These are phyloP conservation scores for Drosophila ironensis DNA, from an alignment of 1,140 invertebrate species.

Conservation along the genomic window DNA sequence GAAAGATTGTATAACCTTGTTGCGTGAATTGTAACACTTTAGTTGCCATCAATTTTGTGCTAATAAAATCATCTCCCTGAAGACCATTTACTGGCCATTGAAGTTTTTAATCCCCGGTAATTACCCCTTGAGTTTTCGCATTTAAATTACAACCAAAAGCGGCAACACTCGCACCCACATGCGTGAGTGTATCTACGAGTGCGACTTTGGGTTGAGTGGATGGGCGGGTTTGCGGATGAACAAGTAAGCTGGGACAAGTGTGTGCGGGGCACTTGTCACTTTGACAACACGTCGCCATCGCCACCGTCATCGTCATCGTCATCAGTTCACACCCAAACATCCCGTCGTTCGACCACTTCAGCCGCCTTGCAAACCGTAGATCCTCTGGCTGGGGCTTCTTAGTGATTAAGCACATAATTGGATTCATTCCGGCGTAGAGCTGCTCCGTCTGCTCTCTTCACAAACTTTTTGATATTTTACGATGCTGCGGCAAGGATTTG, in stretches of 20 bases:
- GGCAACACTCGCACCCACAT: slow-evolving; percentile 26
- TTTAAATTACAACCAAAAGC: too few species aligned
- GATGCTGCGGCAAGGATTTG: slow-evolving; percentile 69
- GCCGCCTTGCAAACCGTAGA: background rate
- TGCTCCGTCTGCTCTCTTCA: slow-evolving; percentile 49
- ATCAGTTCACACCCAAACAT: slow-evolving; percentile 36
- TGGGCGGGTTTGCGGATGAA: slow-evolving; percentile 3
- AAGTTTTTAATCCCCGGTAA: too few species aligned
- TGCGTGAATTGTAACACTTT: too few species aligned
- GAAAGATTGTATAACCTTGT: too few species aligned
- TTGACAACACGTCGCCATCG: slow-evolving; percentile 52
- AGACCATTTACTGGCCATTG: too few species aligned
- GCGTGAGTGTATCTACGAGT: slow-evolving; percentile 10
- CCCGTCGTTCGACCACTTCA: slow-evolving; percentile 25
- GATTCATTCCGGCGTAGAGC: slow-evolving; percentile 70
- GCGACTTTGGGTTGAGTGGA: slow-evolving; percentile 2
- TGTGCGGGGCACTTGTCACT: slow-evolving; percentile 47
- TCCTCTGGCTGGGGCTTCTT: slow-evolving; percentile 17
- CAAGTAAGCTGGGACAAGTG: slow-evolving; percentile 24
- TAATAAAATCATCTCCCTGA: too few species aligned
- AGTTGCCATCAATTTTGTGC: too few species aligned
- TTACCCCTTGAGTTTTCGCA: too few species aligned
- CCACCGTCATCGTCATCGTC: slow-evolving; percentile 45
- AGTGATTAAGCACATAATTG: slow-evolving; percentile 80
- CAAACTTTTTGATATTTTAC: slow-evolving; percentile 71